Evolutionary conservation across 2,888 invertebrate species (phyloP).

Genomic region (Microplitis manilae): DNA sequence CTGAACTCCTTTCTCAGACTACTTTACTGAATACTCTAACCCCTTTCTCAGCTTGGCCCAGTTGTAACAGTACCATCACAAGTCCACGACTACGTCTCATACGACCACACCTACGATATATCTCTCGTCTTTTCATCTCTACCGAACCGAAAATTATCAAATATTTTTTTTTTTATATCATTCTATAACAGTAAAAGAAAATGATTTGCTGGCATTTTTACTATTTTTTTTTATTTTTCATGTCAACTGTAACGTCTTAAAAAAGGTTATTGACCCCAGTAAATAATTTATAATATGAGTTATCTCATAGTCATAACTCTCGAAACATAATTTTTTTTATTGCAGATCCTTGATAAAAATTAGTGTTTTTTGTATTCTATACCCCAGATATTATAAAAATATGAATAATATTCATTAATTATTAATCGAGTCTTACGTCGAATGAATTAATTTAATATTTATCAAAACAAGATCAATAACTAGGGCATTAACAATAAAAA

Average conservation of each 20-base stretch:
- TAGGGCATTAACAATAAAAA: neutral
- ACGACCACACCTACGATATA: conserved; percentile 40
- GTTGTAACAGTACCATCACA: conserved; percentile 54
- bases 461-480: neutral
- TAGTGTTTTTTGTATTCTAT: neutral
- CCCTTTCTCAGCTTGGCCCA: conserved; percentile 63
- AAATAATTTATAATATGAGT: neutral
- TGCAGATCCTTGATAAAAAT: neutral
- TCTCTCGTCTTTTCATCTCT: conserved; percentile 26
- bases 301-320: neutral
- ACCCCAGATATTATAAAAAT: neutral
- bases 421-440: neutral
- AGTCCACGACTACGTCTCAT: conserved; percentile 38
- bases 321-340: neutral
- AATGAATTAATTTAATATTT: neutral
- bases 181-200: neutral
- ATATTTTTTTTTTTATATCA: neutral
- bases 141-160: conserved; percentile 32
- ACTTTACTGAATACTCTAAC: conserved; percentile 43
- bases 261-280: neutral
- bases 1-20: conserved; percentile 53
- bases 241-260: neutral
- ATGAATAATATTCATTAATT: neutral
- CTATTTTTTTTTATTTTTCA: neutral
- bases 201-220: neutral